These are phyloP conservation scores for Connochaetes taurinus DNA, from an alignment of 2,113 vertebrate genomes.

Conservation along the genomic window DNA sequence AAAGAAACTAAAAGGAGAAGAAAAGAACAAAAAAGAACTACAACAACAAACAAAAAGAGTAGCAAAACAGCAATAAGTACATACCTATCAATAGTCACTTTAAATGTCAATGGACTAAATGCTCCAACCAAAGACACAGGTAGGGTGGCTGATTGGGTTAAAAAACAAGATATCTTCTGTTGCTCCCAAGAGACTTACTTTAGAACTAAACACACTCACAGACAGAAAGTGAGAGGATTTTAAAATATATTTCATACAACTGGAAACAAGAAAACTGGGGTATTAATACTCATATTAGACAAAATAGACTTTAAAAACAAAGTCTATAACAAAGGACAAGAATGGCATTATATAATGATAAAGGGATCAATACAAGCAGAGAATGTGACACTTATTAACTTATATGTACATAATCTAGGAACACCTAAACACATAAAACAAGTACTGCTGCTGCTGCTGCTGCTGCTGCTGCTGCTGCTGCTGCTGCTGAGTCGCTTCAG, in stretches of 20 bases:
- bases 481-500: too few relatives aligned
- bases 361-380: background rate
- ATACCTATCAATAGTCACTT: background rate
- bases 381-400: background rate
- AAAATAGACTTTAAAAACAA: background rate
- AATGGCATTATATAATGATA: background rate
- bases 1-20: background rate
- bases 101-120: background rate
- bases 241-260: background rate
- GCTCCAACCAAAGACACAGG: background rate
- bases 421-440: background rate
- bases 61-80: background rate
- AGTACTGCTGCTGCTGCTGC: background rate
- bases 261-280: background rate
- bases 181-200: background rate
- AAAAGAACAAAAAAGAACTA: background rate
- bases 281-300: background rate
- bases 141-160: background rate
- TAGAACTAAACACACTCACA: background rate
- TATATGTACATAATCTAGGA: background rate
- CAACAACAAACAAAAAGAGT: background rate
- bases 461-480: too few relatives aligned
- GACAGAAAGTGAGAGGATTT: background rate
- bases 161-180: background rate
- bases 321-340: background rate